Evolutionary conservation across 2,797 vertebrate species (phyloP), one percentile per base, ranked within the genome.

Genomic region (Selene dorsalis): DNA sequence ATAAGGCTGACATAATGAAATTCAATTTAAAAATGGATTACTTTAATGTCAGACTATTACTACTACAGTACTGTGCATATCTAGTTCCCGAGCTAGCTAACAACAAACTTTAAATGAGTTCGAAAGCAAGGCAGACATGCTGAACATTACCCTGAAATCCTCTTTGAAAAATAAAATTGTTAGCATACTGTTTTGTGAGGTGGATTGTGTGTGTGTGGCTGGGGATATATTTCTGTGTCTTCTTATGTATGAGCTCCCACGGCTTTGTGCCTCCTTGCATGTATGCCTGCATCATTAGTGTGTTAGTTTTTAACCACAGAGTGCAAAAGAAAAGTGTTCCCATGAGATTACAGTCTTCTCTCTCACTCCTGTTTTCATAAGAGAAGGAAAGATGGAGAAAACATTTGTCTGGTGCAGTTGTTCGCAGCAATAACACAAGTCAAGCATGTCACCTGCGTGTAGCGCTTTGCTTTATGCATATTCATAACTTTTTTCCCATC

Each of bases 361-460:
- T 67, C 69, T 85, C 68, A 38, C 73, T 88, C 74, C 80, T 84
- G 82, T 85, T 77, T 76, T 88, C 79, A 83, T 52, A 22, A 67
- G 84, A 84, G 73, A 74, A 75, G 74, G 58, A 75, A 65, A 77
- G 60, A 69, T 57, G 85, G 69, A 85, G 80, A 82, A 88, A 85
- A 88, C 83, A 85, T 79, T 88, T 85, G 87, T 90, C 81, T 88
- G 60, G 45, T 74, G 80, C 89, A 91, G 90, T 93, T 93, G 93
- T 93, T 93, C 84, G 82, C 85, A 79, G 80, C 89, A 75, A 80
- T 85, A 91, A 92, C 84, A 91, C 85, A 90, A 95, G 93, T 93
- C 92, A 94, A 88, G 87, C 89, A 85, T 91, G 90, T 94, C 93
- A 93, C 94, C 93, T 94, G 91, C 84, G 80, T 85, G 89, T 90